phyloP scores from a whole-genome alignment of 1,140 invertebrate genomes.

The Lordiphosa mommai region DNA sequence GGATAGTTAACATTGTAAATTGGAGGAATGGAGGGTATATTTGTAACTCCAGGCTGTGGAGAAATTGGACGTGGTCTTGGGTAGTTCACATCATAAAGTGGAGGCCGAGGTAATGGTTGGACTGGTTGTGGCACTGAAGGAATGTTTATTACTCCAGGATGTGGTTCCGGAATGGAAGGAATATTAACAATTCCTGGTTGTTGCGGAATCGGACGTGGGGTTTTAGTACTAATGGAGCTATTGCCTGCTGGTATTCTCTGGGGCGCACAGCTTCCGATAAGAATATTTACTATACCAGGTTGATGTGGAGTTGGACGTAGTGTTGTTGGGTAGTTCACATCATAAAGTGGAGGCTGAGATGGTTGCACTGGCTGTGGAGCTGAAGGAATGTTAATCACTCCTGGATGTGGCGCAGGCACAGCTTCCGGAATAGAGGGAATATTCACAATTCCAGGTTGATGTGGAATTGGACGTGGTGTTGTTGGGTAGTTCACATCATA shows the following conservation, averaged over 20 bases:
- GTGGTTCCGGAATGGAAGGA: slow-evolving; percentile 15
- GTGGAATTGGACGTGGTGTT: slow-evolving; percentile 1
- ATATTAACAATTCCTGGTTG: slow-evolving; percentile 20
- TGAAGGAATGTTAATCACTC: slow-evolving; percentile 22
- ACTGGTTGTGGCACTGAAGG: slow-evolving; percentile 11
- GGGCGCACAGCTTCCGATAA: no score
- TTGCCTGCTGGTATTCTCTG: no score
- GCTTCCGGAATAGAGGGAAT: slow-evolving; percentile 43
- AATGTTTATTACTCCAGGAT: slow-evolving; percentile 32
- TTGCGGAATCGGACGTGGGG: neutral
- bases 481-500: slow-evolving; percentile 10
- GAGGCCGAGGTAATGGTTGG: slow-evolving; percentile 5
- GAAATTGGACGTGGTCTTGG: no score
- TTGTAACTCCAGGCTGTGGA: no score
- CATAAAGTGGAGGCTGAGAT: neutral
- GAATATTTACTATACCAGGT: slow-evolving; percentile 21
- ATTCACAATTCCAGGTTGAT: slow-evolving; percentile 85
- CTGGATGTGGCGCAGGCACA: neutral
- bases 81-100: neutral
- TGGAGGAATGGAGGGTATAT: neutral
- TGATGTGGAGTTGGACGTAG: neutral
- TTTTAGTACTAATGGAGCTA: no score
- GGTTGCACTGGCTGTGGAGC: neutral
- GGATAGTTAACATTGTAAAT: no score
- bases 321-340: slow-evolving; percentile 1